Conservation (phyloP, 2,113 vertebrate species). For the Macrotis lagotis region DNA sequence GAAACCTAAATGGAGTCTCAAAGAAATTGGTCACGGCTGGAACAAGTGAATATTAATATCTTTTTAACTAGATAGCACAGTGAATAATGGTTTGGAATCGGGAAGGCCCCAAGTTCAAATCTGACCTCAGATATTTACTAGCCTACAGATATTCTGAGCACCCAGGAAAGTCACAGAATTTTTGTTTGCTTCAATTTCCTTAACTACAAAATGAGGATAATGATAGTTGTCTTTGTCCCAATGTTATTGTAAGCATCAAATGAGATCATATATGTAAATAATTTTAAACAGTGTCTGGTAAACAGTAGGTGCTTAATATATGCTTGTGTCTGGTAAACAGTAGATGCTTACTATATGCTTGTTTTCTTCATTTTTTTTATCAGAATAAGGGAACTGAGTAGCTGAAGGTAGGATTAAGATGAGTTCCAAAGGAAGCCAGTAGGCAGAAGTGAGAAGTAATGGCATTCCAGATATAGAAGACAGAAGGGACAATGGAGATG, state of each 20-base stretch:
- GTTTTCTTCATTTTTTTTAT: not conserved
- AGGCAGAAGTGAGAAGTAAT: not conserved
- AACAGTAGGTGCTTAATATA: no score
- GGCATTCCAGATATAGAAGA: not conserved
- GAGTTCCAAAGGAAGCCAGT: not conserved
- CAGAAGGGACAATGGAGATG: no score
- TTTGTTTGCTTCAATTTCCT: no score
- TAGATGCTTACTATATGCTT: no score
- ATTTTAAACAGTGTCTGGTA: not conserved
- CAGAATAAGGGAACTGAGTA: no score
- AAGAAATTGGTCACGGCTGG: not conserved
- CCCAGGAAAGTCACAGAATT: no score
- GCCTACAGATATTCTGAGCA: no score
- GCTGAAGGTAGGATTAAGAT: not conserved
- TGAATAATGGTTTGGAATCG: not conserved
- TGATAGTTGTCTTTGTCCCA: not conserved
- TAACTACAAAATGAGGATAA: not conserved
- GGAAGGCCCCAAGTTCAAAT: not conserved
- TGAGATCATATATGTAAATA: not conserved
- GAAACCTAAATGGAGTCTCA: not conserved
- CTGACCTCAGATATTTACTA: no score
- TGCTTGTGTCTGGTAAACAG: no score
- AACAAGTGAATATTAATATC: not conserved
- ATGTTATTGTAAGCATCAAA: not conserved
- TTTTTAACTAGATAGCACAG: not conserved